These are phyloP conservation scores for Babyrousa celebensis DNA, from an alignment of 2,797 vertebrate species.

Conservation along the genomic window DNA sequence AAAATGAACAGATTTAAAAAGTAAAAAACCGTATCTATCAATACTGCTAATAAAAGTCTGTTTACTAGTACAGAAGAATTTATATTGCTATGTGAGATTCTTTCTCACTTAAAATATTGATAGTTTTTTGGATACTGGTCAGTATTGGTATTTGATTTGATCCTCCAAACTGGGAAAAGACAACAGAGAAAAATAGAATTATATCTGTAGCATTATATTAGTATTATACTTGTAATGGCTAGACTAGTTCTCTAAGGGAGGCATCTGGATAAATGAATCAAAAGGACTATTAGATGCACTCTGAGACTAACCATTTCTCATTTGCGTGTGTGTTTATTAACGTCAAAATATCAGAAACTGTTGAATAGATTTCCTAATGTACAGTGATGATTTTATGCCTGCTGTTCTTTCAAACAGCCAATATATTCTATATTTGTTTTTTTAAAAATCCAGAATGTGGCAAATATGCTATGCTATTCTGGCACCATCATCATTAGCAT, in stretches of 20 bases:
- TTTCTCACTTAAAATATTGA: neutral
- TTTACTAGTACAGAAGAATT: neutral
- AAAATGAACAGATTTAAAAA: constrained; percentile 6
- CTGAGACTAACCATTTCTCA: neutral
- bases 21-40: neutral
- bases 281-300: neutral
- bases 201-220: neutral
- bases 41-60: neutral
- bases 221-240: neutral
- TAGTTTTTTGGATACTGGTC: neutral
- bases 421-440: constrained; percentile 38
- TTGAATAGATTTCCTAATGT: neutral
- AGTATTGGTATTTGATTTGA: neutral
- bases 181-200: neutral
- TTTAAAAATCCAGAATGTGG: neutral
- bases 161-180: neutral
- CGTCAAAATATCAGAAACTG: constrained; percentile 27
- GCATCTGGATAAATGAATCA: constrained; percentile 24
- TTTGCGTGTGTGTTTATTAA: neutral
- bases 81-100: neutral
- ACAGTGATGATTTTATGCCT: constrained; percentile 50
- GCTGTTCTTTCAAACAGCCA: constrained; percentile 30
- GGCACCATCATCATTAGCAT: constrained; percentile 47
- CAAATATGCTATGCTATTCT: constrained; percentile 27
- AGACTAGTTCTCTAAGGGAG: neutral